Percentiles rank a stretch among this genome's conserved stretches.
Evolutionary conservation across 2,888 invertebrate species (phyloP).

Genomic region (Fissipunctia ypsillon): DNA sequence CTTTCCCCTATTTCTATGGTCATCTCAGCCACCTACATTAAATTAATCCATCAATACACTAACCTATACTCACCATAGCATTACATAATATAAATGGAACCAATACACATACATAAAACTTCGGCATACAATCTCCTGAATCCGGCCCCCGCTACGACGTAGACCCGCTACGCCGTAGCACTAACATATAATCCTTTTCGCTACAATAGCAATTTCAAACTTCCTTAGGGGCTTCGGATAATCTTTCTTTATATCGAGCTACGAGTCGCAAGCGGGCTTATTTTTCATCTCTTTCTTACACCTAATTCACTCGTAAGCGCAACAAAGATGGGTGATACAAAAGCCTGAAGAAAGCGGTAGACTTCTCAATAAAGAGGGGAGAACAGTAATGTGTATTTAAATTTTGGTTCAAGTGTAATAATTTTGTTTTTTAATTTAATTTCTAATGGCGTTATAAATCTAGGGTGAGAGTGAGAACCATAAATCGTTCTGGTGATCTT

Average conservation of each 20-base stretch:
- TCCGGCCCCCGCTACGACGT: slow-evolving; percentile 79
- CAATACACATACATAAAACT: slow-evolving; percentile 70
- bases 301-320: slow-evolving; percentile 50
- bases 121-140: slow-evolving; percentile 78
- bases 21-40: background rate
- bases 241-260: slow-evolving; percentile 91
- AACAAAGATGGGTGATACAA: slow-evolving; percentile 73
- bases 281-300: slow-evolving; percentile 74
- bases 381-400: slow-evolving; percentile 89
- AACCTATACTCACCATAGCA: slow-evolving; percentile 27
- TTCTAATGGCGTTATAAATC: slow-evolving; percentile 85
- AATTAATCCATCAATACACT: background rate
- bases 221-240: slow-evolving; percentile 91
- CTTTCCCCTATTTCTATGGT: background rate
- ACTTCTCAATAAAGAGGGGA: slow-evolving; percentile 89
- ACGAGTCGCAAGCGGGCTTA: slow-evolving; percentile 81
- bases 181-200: slow-evolving; percentile 91
- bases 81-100: slow-evolving; percentile 59
- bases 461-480: slow-evolving; percentile 75
- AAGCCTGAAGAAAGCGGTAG: slow-evolving; percentile 84
- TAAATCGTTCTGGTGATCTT: slow-evolving; percentile 78
- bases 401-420: slow-evolving; percentile 90
- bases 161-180: slow-evolving; percentile 89
- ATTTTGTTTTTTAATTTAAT: slow-evolving; percentile 90
- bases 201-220: slow-evolving; percentile 91